Evolutionary conservation across 2,797 vertebrate species (phyloP).

Genomic region (Pipistrellus pipistrellus): DNA sequence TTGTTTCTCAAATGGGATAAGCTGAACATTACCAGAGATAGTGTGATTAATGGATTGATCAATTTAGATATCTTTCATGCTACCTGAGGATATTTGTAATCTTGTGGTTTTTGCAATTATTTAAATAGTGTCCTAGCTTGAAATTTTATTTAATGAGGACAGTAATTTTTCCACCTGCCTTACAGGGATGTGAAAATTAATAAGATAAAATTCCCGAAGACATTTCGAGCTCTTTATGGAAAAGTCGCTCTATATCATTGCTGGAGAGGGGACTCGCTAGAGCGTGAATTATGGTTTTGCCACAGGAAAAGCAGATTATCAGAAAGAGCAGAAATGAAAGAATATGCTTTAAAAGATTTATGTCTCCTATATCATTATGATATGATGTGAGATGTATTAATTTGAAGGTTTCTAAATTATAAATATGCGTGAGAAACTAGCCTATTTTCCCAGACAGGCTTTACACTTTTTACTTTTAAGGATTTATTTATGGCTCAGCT

Average conservation of each 20-base stretch:
- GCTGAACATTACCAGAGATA: not conserved
- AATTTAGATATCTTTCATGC: not conserved
- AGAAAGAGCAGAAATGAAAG: not conserved
- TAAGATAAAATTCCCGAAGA: conserved; percentile 39
- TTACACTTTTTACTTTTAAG: not conserved
- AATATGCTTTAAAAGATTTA: not conserved
- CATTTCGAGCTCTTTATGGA: not conserved
- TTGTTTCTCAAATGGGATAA: not conserved
- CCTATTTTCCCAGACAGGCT: not conserved
- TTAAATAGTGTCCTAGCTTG: conserved; percentile 3
- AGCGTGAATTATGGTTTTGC: conserved; percentile 13
- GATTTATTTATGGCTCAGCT: not conserved
- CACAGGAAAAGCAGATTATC: not conserved
- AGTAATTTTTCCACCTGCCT: conserved; percentile 37
- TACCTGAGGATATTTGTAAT: not conserved
- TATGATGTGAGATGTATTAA: not conserved
- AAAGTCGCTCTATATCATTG: not conserved
- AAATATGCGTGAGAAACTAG: not conserved
- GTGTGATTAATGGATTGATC: not conserved
- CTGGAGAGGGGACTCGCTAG: not conserved
- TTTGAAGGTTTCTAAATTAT: not conserved
- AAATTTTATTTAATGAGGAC: conserved; percentile 35
- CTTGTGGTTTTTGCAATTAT: not conserved
- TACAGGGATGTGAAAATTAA: not conserved
- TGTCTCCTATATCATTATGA: not conserved